A percentile compares a stretch with the other conserved stretches of the same genome.
Conservation (phyloP, 1,140 invertebrate species). For the Arion vulgaris region DNA sequence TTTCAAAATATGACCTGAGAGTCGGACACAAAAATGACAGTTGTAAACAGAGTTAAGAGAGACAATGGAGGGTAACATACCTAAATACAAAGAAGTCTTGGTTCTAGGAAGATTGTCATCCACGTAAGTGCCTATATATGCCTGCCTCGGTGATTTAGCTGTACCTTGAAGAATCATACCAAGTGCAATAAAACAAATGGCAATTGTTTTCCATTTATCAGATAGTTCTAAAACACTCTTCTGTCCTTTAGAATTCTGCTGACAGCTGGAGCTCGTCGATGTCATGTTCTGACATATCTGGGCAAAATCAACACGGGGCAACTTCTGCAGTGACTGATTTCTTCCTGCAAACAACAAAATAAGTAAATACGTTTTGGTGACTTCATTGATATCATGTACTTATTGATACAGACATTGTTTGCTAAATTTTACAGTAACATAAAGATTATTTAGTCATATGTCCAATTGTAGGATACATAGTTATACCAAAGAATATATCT, state of each 20-base stretch:
- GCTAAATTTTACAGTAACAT: too few relatives aligned
- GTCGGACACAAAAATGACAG: too few relatives aligned
- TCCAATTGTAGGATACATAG: too few relatives aligned
- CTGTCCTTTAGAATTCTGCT: background rate
- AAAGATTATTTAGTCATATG: too few relatives aligned
- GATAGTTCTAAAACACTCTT: constrained; percentile 6
- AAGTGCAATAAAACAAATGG: constrained; percentile 46
- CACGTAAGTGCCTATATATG: constrained; percentile 53
- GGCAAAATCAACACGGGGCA: background rate
- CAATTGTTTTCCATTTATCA: constrained; percentile 31
- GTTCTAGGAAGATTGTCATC: constrained; percentile 57
- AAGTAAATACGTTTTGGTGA: background rate
- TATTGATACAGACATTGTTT: too few relatives aligned
- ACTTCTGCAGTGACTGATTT: background rate
- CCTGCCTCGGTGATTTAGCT: constrained; percentile 53
- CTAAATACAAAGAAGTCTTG: constrained; percentile 54
- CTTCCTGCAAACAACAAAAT: too few relatives aligned
- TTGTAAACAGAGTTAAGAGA: too few relatives aligned
- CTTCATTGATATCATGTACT: too few relatives aligned
- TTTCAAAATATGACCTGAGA: too few relatives aligned
- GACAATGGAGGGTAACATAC: too few relatives aligned
- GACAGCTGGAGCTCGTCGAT: background rate
- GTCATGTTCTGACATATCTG: background rate
- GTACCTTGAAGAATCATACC: constrained; percentile 60
- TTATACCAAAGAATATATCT: too few relatives aligned